Conservation (phyloP, 1,140 invertebrate species). For the Caenorhabditis remanei region DNA sequence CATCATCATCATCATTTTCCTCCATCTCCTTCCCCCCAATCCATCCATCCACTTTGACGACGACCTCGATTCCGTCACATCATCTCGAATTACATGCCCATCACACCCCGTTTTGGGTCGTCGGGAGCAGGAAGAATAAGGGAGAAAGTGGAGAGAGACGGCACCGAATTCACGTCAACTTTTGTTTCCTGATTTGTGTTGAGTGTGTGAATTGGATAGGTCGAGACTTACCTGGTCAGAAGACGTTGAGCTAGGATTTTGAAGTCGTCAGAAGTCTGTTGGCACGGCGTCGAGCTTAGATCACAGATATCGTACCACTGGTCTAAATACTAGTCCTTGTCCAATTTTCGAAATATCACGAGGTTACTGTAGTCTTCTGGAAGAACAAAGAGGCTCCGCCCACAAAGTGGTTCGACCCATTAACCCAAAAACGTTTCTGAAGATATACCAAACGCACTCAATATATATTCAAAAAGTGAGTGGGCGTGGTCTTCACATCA, state of each 20-base stretch:
- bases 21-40: neutral
- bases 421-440: no score
- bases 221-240: no score
- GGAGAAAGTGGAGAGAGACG: neutral
- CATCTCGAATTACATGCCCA: constrained; percentile 46
- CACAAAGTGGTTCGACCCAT: no score
- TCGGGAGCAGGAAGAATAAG: neutral
- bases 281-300: no score
- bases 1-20: neutral
- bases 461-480: neutral
- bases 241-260: no score
- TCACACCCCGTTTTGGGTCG: neutral
- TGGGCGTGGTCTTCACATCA: constrained; percentile 34
- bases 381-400: no score
- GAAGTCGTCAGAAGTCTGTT: no score
- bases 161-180: constrained; percentile 44
- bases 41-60: constrained; percentile 19
- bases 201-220: no score
- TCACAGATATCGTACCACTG: no score
- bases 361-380: no score
- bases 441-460: neutral
- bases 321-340: no score
- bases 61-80: constrained; percentile 44
- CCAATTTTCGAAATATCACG: no score
- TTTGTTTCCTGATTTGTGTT: constrained; percentile 17